phyloP scores from a whole-genome alignment of 2,113 vertebrate genomes.

The Ariopsis seemanni region DNA sequence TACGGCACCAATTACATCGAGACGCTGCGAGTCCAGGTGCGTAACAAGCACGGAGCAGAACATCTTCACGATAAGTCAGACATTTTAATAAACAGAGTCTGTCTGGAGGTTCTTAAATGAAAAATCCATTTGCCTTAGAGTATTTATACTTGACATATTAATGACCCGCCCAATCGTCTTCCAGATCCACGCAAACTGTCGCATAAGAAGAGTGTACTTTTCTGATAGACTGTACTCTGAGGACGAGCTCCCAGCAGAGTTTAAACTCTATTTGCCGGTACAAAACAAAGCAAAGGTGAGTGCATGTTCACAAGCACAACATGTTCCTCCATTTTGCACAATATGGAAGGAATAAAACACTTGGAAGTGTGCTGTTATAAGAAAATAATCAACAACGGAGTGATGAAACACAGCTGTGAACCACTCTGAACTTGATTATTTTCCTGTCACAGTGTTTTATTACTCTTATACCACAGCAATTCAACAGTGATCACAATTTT shows the following conservation, averaged over 20 bases:
- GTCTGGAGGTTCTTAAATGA: neutral
- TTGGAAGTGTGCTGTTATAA: neutral
- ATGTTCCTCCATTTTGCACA: neutral
- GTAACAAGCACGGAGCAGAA: neutral
- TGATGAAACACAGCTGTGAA: neutral
- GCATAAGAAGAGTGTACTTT: constrained; percentile 95
- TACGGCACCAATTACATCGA: constrained; percentile 96
- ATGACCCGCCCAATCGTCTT: constrained; percentile 17
- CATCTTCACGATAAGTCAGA: neutral
- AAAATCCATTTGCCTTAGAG: neutral
- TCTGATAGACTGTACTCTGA: constrained; percentile 95
- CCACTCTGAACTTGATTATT: neutral
- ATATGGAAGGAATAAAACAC: neutral
- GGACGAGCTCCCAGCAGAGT: constrained; percentile 95
- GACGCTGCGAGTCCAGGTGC: constrained; percentile 93
- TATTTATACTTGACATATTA: neutral
- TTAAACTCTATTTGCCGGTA: constrained; percentile 93
- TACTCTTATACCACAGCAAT: neutral
- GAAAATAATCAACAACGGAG: neutral
- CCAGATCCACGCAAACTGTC: constrained; percentile 96
- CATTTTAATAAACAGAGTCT: neutral
- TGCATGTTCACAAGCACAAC: neutral
- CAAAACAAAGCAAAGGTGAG: constrained; percentile 95
- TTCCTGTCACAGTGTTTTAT: neutral
- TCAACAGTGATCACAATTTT: neutral